These are phyloP conservation scores for Mus pahari DNA, from an alignment of 2,113 vertebrate genomes.

Conservation along the genomic window DNA sequence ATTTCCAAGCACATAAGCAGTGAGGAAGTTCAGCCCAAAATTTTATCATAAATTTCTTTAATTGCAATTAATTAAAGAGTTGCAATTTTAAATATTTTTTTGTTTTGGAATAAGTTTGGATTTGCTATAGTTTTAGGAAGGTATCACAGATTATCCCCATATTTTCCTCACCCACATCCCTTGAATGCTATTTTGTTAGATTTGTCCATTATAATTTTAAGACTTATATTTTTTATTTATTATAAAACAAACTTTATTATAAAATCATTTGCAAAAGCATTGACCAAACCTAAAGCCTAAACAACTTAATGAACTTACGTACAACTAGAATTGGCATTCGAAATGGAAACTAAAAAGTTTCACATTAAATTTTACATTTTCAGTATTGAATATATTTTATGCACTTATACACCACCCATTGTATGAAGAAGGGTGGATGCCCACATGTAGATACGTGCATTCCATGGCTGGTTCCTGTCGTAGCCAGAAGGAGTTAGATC, in stretches of 20 bases:
- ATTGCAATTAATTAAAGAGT: neutral
- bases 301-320: neutral
- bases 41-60: neutral
- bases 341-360: neutral
- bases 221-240: neutral
- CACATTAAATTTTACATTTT: neutral
- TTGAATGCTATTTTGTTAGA: neutral
- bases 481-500: neutral
- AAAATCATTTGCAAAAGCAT: neutral
- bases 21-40: neutral
- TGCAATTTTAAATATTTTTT: neutral
- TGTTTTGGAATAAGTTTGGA: neutral
- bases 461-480: too few relatives aligned
- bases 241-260: neutral
- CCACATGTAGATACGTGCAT: neutral
- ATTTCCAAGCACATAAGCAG: neutral
- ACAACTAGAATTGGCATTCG: neutral
- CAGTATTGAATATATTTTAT: neutral
- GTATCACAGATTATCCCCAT: neutral
- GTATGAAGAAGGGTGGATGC: neutral
- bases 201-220: neutral
- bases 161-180: neutral
- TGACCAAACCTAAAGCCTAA: neutral
- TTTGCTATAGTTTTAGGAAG: neutral
- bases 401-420: too few relatives aligned